Evolutionary conservation across 2,797 vertebrate genomes (phyloP).

Genomic region (Vultur gryphus): DNA sequence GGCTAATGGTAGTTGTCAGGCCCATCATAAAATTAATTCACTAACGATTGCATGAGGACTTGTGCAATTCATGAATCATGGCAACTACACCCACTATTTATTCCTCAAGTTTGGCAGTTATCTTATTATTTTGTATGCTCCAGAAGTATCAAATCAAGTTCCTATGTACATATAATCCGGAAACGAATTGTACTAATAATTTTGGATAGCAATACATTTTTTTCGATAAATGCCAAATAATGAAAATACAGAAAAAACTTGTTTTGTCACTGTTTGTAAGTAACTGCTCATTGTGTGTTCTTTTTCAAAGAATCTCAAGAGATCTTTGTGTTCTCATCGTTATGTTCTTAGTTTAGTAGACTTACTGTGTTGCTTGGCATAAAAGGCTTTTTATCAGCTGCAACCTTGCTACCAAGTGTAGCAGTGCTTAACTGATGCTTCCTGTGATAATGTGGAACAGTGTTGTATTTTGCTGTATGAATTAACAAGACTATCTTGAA

Average conservation of each 20-base stretch:
- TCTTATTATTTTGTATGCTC: background rate
- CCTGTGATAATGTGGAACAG: background rate
- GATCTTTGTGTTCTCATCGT: background rate
- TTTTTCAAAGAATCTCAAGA: background rate
- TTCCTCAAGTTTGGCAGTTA: background rate
- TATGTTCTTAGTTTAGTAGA: background rate
- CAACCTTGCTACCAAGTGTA: background rate
- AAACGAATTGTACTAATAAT: background rate
- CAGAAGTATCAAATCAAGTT: background rate
- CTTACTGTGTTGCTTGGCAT: background rate
- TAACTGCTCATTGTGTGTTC: background rate
- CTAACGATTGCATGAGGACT: background rate
- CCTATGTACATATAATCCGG: rapidly evolving
- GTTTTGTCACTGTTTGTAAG: background rate
- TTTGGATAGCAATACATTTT: background rate
- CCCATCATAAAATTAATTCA: background rate
- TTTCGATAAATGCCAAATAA: background rate
- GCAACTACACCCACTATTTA: background rate
- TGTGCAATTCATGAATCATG: background rate
- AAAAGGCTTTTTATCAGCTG: background rate
- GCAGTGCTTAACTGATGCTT: background rate
- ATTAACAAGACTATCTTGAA: background rate
- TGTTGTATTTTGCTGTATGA: background rate
- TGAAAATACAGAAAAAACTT: background rate
- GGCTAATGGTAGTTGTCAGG: background rate